Percentiles rank a stretch among this genome's conserved stretches.
Evolutionary conservation across 1,140 invertebrate species (phyloP).

Genomic region (Danaus plexippus): DNA sequence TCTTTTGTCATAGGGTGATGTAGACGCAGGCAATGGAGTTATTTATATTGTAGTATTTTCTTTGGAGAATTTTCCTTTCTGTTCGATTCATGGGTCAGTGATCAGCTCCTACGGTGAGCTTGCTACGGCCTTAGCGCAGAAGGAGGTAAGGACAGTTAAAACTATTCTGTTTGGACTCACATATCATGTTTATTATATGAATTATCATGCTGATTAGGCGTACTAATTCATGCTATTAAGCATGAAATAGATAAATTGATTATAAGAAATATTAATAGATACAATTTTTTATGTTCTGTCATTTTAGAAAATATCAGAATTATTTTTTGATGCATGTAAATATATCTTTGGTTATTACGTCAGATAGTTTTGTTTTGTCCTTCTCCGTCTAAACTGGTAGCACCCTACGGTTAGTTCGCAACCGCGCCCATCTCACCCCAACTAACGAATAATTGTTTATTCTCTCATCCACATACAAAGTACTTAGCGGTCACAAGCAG

Average conservation of each 20-base stretch:
- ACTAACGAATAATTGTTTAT: slow-evolving; percentile 66
- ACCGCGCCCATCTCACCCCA: slow-evolving; percentile 37
- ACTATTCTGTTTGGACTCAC: not conserved
- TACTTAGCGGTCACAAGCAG: slow-evolving; percentile 13
- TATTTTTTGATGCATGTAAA: too few species aligned
- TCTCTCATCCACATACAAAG: slow-evolving; percentile 51
- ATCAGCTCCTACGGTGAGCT: slow-evolving; percentile 48
- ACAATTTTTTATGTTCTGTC: too few species aligned
- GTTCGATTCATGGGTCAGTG: slow-evolving; percentile 69
- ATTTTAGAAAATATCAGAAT: too few species aligned
- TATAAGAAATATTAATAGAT: too few species aligned
- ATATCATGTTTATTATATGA: too few species aligned
- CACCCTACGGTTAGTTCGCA: slow-evolving; percentile 47
- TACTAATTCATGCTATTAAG: too few species aligned
- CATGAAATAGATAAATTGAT: not conserved
- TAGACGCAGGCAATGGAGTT: slow-evolving; percentile 62
- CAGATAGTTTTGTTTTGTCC: slow-evolving; percentile 14
- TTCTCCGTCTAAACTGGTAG: slow-evolving; percentile 12
- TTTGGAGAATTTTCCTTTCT: slow-evolving; percentile 70
- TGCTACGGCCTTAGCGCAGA: slow-evolving; percentile 18
- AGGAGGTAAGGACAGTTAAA: slow-evolving; percentile 24
- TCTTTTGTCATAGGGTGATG: slow-evolving; percentile 71
- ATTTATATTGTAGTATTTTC: slow-evolving; percentile 70
- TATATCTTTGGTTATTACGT: too few species aligned
- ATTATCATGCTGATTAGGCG: too few species aligned